phyloP scores from a whole-genome alignment of 1,140 invertebrate species.

The Idris sp. region DNA sequence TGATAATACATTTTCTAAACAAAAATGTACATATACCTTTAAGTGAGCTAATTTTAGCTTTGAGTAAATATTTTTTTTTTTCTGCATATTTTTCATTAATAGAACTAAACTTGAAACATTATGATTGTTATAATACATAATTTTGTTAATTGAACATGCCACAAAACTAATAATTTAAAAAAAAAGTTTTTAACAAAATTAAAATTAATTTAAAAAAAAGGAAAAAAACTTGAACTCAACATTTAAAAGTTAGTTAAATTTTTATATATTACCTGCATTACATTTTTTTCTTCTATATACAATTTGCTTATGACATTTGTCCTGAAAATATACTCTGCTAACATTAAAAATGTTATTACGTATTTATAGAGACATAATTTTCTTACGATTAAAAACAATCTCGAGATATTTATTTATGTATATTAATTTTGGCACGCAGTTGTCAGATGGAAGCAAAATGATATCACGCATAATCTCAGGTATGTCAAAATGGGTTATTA shows the following conservation, averaged over 20 bases:
- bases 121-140: constrained; percentile 7
- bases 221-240: constrained; percentile 3
- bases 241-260: no score
- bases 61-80: no score
- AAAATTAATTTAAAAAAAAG: background rate
- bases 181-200: background rate
- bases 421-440: constrained; percentile 70
- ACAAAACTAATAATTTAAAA: constrained; percentile 23
- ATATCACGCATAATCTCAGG: constrained; percentile 38
- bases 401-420: constrained; percentile 16
- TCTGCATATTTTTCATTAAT: no score
- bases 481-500: constrained; percentile 4
- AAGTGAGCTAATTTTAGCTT: no score
- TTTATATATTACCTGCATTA: no score
- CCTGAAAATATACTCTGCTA: constrained; percentile 12
- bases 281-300: constrained; percentile 11
- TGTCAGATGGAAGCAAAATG: constrained; percentile 72
- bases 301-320: constrained; percentile 5
- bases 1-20: no score
- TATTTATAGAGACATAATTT: constrained; percentile 3
- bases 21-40: no score
- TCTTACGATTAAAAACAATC: constrained; percentile 1
- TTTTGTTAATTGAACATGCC: background rate
- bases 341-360: constrained; percentile 5
- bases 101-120: constrained; percentile 24